Evolutionary conservation across 92 coral and sea anemone species (phyloP).

Genomic region (Galaxea fascicularis): DNA sequence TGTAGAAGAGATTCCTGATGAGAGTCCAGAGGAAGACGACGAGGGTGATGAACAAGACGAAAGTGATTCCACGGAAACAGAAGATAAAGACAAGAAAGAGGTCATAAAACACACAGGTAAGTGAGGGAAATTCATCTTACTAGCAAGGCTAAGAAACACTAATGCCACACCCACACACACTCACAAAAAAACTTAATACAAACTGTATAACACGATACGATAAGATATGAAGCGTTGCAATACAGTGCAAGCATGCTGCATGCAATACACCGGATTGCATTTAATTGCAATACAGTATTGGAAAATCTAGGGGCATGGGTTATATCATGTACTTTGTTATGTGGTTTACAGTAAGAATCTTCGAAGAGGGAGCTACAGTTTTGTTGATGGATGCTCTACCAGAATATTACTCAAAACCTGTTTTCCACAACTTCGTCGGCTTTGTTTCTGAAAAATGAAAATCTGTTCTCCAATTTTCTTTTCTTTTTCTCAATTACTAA

Average conservation of each 20-base stretch:
- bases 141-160: too few relatives aligned
- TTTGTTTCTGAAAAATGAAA: not conserved
- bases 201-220: too few relatives aligned
- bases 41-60: conserved; percentile 15
- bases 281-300: too few relatives aligned
- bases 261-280: too few relatives aligned
- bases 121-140: too few relatives aligned
- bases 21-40: conserved; percentile 19
- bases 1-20: conserved; percentile 43
- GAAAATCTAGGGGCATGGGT: too few relatives aligned
- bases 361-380: conserved; percentile 35
- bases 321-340: too few relatives aligned
- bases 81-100: conserved; percentile 16
- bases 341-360: too few relatives aligned
- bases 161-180: too few relatives aligned
- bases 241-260: too few relatives aligned
- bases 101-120: conserved; percentile 12
- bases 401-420: not conserved
- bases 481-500: conserved; percentile 7
- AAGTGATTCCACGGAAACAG: conserved; percentile 4
- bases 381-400: not conserved
- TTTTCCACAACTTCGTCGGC: not conserved
- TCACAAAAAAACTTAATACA: too few relatives aligned
- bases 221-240: too few relatives aligned
- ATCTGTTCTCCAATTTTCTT: not conserved